Evolutionary conservation across 2,888 invertebrate genomes (phyloP), one percentile per base, ranked within the genome.

Genomic region (Cylindroiulus punctatus): DNA sequence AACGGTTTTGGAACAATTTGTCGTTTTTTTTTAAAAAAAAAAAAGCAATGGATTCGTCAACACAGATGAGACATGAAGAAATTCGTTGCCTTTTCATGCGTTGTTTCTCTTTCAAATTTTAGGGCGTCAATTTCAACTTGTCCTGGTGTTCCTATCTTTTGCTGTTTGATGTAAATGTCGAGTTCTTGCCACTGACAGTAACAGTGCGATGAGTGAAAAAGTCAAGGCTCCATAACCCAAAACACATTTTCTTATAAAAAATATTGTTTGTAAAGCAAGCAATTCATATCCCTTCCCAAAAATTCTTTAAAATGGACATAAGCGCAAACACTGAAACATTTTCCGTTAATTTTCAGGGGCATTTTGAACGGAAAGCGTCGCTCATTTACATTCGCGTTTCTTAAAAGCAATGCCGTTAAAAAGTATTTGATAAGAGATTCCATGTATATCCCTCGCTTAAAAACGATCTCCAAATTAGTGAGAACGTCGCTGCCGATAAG

Each of bases 181-280:
- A 65, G 65, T 65, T 65, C 65, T 65, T 65, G 65, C 65, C 26
- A 65, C 65, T 84, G 84, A 32, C 52, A 30, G n/a, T 84, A 47
- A 47, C 84, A 14, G 42, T 84, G 14, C 84, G 84, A 84, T 84
- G 84, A 84, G 84, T 84, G 22, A 84, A 40, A 84, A 42, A n/a
- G 84, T 84, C 26, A 84, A 84, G 84, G 84, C 22, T 19, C 0
- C 22, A 84, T 47, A 84, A 84, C 1, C 40, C 14, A 84, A 4
- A 84, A 22, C 52, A 47, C 44, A 42, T 22, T 84, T 84, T 17
- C 17, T 19, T 10, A 84, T n/a, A n/a, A 36, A 7, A 84, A 84
- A 47, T 7, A 40, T 57, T 19, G n/a, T 47, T n/a, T 57, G 57
- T 19, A 22, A 57, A 5, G 19, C n/a, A 57, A 57, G 57, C n/a